These are phyloP conservation scores for Platysternon megacephalum DNA, from an alignment of 2,113 vertebrate species.

Conservation along the genomic window DNA sequence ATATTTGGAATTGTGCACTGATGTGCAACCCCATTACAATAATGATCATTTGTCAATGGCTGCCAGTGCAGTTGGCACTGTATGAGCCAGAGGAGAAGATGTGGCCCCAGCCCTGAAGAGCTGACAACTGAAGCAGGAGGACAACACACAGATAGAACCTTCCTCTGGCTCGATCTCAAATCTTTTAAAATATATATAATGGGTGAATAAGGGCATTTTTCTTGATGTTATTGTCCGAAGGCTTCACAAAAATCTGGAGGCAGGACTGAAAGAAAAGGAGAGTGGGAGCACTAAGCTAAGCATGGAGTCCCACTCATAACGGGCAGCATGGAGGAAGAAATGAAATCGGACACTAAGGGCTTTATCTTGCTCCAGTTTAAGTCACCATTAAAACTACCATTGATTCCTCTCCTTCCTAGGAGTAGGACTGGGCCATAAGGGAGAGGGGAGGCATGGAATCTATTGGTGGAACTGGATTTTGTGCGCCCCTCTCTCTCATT, in stretches of 20 bases:
- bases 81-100: background rate
- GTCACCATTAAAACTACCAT: background rate
- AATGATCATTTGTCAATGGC: background rate
- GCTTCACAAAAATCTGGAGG: rapidly evolving
- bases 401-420: background rate
- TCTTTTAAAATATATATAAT: background rate
- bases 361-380: background rate
- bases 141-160: background rate
- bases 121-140: background rate
- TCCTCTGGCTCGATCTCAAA: background rate
- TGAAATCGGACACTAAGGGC: background rate
- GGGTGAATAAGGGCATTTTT: background rate
- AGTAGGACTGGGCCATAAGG: background rate
- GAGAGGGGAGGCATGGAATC: background rate
- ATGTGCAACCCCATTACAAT: background rate
- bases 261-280: background rate
- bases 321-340: background rate
- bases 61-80: background rate
- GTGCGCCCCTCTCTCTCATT: background rate
- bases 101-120: background rate
- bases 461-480: background rate
- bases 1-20: too few species aligned
- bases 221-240: background rate
- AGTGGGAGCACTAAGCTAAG: background rate
- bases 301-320: background rate